Evolutionary conservation across 2,888 invertebrate genomes (phyloP).

Genomic region (Ditula angustiorana): DNA sequence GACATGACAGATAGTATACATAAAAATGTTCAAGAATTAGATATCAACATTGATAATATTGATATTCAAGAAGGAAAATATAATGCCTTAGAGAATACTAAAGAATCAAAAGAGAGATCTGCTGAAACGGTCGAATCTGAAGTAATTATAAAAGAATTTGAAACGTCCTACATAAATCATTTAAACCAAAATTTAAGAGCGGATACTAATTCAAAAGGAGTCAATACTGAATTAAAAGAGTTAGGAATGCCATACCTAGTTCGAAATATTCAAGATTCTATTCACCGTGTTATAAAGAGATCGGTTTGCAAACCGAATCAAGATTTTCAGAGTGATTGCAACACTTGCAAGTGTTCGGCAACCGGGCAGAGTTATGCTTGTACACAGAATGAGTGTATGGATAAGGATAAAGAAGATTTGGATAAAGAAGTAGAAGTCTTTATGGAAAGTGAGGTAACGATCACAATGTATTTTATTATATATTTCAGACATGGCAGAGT

Average conservation of each 20-base stretch:
- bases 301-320: slow-evolving; percentile 76
- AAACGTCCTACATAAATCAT: background rate
- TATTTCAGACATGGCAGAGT: no score
- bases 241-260: slow-evolving; percentile 1
- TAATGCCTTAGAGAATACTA: background rate
- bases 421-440: slow-evolving; percentile 77
- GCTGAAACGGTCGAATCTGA: background rate
- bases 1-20: no score
- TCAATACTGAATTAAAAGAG: background rate
- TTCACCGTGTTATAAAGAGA: slow-evolving; percentile 53
- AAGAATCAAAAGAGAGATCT: background rate
- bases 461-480: no score
- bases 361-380: slow-evolving; percentile 81
- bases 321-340: slow-evolving; percentile 81
- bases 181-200: background rate
- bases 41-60: background rate
- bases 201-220: background rate
- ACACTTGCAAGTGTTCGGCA: slow-evolving; percentile 80
- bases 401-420: slow-evolving; percentile 50
- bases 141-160: slow-evolving; percentile 14
- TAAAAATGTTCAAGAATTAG: slow-evolving; percentile 7
- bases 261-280: background rate
- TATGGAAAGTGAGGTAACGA: slow-evolving; percentile 67
- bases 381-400: slow-evolving; percentile 78
- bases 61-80: background rate